Evolutionary conservation across 2,888 invertebrate genomes (phyloP), one percentile per base, ranked within the genome.

Genomic region (Lycophotia porphyrea): DNA sequence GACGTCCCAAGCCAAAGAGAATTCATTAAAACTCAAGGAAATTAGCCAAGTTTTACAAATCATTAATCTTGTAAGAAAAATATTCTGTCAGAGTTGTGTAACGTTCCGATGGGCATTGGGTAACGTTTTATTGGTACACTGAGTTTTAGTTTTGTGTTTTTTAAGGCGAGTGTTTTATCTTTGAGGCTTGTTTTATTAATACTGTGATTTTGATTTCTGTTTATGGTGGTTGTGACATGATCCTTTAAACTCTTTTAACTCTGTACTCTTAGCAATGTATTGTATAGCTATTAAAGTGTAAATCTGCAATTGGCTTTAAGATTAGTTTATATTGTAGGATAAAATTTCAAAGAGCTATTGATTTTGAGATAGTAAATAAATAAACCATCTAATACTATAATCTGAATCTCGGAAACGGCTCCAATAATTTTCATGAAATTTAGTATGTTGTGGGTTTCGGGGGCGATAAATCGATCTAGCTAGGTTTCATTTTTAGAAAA

Each of bases 31-130:
- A 87, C 84, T 87, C 84, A 74, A 84, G 88, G 86, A 91, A 90
- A 92, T 91, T 92, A 90, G 88, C 84, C 81, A 92, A 92, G 87
- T 93, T 92, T 90, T 88, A 88, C 90, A 89, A 88, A 89, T 90
- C 91, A 92, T 92, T 91, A 89, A 91, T 93, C 92, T 90, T 89
- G 73, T 72, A 80, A 78, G 82, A 90, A 89, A 88, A 89, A 91
- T 88, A 86, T 86, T 80, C 69, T n/a, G 69, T 21, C 71, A 44
- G 60, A 79, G 47, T 72, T 76, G 42, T 66, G 74, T 81, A 73
- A 74, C 67, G 64, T 58, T 71, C 67, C 44, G 42, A 71, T 66
- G 52, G 74, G 67, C 58, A 44, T 36, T 64, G 52, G 74, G 67
- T 36, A 49, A 31, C 47, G 18, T 42, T 27, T 68, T n/a, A 65